phyloP scores from a whole-genome alignment of 2,797 vertebrate genomes.

The Aphelocoma californica region DNA sequence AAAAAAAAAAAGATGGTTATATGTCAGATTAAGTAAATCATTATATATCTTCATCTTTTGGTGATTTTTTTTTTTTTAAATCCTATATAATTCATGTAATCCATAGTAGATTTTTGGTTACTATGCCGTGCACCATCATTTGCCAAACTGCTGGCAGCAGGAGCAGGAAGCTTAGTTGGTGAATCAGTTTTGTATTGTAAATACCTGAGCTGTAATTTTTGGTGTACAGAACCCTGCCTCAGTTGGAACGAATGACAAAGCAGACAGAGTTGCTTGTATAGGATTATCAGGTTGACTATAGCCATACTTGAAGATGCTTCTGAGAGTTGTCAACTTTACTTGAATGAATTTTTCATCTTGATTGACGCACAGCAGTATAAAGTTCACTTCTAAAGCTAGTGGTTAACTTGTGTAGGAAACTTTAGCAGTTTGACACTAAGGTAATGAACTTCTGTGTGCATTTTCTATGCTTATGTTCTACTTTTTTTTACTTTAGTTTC shows the following conservation, averaged over 20 bases:
- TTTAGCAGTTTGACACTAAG: constrained; percentile 96
- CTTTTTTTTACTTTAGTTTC: constrained; percentile 75
- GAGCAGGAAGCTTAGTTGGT: constrained; percentile 55
- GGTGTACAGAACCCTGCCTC: constrained; percentile 88
- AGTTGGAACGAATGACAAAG: constrained; percentile 79
- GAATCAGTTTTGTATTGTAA: constrained; percentile 71
- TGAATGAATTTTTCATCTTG: constrained; percentile 94
- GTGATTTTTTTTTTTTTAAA: background rate
- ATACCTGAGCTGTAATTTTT: constrained; percentile 79
- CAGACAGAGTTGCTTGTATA: constrained; percentile 76
- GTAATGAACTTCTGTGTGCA: constrained; percentile 81
- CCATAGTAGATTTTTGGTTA: constrained; percentile 38
- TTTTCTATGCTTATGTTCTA: constrained; percentile 83
- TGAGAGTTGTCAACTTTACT: constrained; percentile 94
- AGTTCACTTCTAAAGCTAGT: constrained; percentile 89
- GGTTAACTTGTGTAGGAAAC: constrained; percentile 84
- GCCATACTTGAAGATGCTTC: constrained; percentile 98
- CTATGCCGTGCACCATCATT: constrained; percentile 57
- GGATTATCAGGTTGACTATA: constrained; percentile 90
- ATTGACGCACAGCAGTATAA: constrained; percentile 82
- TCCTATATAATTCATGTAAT: background rate
- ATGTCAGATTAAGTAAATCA: constrained; percentile 24
- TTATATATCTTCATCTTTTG: background rate
- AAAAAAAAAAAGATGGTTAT: background rate
- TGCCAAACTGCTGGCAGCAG: constrained; percentile 79